phyloP scores from a whole-genome alignment of 2,113 vertebrate species.

The Alethe diademata region DNA sequence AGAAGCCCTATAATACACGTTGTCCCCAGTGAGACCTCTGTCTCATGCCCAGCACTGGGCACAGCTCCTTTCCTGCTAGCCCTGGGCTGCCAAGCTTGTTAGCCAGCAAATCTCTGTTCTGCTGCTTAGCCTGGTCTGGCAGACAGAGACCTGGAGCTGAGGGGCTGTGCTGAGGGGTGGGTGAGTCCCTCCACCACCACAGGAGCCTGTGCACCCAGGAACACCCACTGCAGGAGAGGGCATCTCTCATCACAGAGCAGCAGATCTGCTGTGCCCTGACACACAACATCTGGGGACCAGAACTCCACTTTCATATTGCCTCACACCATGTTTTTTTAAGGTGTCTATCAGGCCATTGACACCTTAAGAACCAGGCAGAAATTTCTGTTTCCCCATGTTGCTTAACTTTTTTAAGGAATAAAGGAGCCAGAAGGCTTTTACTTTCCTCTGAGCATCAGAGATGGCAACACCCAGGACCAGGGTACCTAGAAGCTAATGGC shows the following conservation, averaged over 20 bases:
- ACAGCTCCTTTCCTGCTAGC: neutral
- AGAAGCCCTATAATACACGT: neutral
- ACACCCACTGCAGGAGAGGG: rapidly evolving
- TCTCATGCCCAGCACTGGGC: neutral
- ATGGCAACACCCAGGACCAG: rapidly evolving
- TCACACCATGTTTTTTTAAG: rapidly evolving
- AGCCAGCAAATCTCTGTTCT: neutral
- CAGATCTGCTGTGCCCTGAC: neutral
- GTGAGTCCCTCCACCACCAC: neutral
- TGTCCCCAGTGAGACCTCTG: rapidly evolving
- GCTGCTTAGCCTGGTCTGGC: neutral
- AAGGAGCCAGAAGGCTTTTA: neutral
- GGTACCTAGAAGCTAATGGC: neutral
- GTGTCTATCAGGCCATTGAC: neutral
- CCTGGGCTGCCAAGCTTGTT: rapidly evolving
- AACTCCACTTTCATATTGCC: neutral
- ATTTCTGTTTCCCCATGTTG: neutral
- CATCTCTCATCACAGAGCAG: no score
- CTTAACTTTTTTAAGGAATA: neutral
- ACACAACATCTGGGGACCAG: rapidly evolving
- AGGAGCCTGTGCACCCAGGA: rapidly evolving
- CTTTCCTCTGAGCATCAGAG: neutral
- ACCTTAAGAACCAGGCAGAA: neutral
- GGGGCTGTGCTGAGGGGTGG: neutral
- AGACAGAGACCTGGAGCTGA: neutral